A percentile compares a stretch with the other conserved stretches of the same genome.
Evolutionary conservation across 2,113 vertebrate genomes (phyloP).

Genomic region (Xerus inauris): DNA sequence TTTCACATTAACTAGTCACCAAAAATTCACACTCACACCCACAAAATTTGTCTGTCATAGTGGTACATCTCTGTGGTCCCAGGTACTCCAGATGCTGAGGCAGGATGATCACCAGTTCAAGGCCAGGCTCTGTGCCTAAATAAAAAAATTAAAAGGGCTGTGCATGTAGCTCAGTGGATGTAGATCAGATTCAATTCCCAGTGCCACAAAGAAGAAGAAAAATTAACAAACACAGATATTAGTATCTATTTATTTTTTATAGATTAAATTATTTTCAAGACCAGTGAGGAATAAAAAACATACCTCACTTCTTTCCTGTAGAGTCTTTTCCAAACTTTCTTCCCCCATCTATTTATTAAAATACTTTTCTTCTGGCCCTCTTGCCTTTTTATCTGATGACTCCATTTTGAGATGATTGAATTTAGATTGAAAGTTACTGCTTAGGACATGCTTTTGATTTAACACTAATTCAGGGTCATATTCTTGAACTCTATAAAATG

Average conservation of each 20-base stretch:
- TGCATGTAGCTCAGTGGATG: too few relatives aligned
- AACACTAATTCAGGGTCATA: neutral
- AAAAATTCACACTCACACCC: neutral
- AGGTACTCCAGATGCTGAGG: too few relatives aligned
- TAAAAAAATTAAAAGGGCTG: too few relatives aligned
- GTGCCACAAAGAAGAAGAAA: too few relatives aligned
- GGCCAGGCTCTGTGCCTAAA: too few relatives aligned
- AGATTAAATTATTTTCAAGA: neutral
- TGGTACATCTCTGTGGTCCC: too few relatives aligned
- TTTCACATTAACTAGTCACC: neutral
- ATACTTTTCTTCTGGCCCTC: neutral
- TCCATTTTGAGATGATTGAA: neutral
- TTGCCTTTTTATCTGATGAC: neutral
- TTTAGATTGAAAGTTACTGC: neutral
- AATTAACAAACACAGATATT: neutral
- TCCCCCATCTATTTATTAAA: neutral
- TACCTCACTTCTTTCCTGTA: neutral
- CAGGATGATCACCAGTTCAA: too few relatives aligned
- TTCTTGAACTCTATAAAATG: neutral
- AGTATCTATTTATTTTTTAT: neutral
- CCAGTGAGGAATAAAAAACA: rapidly evolving
- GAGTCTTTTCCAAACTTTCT: neutral
- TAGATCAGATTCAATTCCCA: too few relatives aligned
- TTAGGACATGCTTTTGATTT: neutral
- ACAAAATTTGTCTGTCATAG: neutral